Evolutionary conservation across 2,888 invertebrate species (phyloP), one percentile per base, ranked within the genome.

Genomic region (Rapana venosa): DNA sequence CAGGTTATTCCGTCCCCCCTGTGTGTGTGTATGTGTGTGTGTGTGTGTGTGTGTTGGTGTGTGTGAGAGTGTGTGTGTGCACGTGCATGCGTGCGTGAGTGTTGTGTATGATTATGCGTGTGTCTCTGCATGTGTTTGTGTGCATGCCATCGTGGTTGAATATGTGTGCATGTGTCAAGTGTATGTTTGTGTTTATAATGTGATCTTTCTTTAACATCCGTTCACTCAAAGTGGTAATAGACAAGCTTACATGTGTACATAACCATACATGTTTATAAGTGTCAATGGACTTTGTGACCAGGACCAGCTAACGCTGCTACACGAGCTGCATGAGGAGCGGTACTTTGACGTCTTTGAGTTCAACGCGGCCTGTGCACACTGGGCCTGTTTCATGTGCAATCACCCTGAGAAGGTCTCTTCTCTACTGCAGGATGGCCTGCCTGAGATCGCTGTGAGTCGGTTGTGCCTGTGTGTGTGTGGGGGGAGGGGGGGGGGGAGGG

Each of bases 341-440:
- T 98, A 98, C 96, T 98, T 98, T 96, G 99, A 99, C 96, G 98
- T 98, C 87, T 99, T 99, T 96, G 98, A 98, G 96, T 97, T 98
- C 94, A 97, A 97, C 93, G 96, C 97, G 79, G 96, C 97, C 2
- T 96, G 97, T 87, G 96, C 96, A 86, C 96, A 96, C 92, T 99
- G 99, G 99, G 98, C 98, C 88, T 99, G 99, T 96, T 98, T 98
- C 96, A 97, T 98, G 92, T 99, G 99, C 96, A 98, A 98, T 94
- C 98, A 98, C 96, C 98, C 99, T 0, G 98, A 98, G 96, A 97
- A 98, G 92, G 98, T 98, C 13, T 97, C 97, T 8, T 98, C 98
- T 15, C 98, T 98, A 96, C 97, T 98, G 77, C 97, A 97, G 92
- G 98, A 98, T 96, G 97, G 98, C 35, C 97, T 97, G 95, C 98